Percentiles rank a stretch among this genome's conserved stretches.
Conservation (phyloP, 2,113 vertebrate species). For the Apus apus region DNA sequence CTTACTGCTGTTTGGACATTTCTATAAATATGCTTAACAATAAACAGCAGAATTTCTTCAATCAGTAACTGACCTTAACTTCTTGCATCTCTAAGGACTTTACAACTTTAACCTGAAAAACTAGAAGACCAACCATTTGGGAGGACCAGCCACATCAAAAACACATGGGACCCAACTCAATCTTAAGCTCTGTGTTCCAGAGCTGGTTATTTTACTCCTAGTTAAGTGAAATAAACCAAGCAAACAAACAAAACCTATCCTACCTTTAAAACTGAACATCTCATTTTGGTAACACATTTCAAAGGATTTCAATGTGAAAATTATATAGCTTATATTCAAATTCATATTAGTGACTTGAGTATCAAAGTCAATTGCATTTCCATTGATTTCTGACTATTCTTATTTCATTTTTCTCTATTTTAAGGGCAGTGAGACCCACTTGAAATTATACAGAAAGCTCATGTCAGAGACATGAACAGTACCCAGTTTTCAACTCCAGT, state of each 20-base stretch:
- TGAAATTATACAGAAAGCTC: neutral
- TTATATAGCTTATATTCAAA: no score
- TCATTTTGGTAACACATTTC: neutral
- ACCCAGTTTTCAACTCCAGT: neutral
- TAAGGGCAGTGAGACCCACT: neutral
- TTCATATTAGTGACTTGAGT: neutral
- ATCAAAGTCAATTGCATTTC: neutral
- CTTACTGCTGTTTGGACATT: neutral
- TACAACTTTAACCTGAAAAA: neutral
- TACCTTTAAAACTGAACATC: neutral
- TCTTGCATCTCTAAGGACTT: neutral
- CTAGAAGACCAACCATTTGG: neutral
- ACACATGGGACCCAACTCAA: neutral
- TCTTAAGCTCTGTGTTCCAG: fast-evolving
- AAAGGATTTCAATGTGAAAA: neutral
- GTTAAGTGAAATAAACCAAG: neutral
- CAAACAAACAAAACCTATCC: neutral
- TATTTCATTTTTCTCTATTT: neutral
- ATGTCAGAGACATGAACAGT: neutral
- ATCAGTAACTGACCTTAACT: neutral
- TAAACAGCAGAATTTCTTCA: neutral
- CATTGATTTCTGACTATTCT: neutral
- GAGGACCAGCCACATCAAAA: neutral
- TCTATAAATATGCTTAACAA: neutral
- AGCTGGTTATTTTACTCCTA: neutral